Conservation (phyloP, 2,888 invertebrate genomes). For the Latrodectus elegans region DNA sequence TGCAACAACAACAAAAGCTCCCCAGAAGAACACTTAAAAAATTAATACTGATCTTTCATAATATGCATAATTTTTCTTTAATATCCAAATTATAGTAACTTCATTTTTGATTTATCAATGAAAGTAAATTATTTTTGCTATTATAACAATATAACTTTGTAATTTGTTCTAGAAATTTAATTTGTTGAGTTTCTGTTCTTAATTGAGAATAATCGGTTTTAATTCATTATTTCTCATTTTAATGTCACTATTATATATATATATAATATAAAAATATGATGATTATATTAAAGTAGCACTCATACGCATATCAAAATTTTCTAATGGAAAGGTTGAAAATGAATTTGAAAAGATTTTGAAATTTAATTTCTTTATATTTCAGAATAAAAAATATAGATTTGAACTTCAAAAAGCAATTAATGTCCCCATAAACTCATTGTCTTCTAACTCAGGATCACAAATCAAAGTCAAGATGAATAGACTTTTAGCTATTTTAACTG, state of each 20-base stretch:
- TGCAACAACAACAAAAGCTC: no score
- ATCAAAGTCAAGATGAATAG: constrained; percentile 85
- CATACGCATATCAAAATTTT: background rate
- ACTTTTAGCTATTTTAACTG: constrained; percentile 82
- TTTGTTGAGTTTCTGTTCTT: no score
- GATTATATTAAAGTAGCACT: background rate
- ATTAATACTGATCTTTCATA: no score
- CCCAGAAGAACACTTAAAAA: no score
- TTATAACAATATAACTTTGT: no score
- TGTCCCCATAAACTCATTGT: constrained; percentile 89
- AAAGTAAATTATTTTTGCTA: no score
- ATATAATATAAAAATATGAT: background rate
- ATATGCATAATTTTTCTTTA: no score
- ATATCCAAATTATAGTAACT: no score
- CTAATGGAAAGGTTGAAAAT: background rate
- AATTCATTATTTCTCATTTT: background rate
- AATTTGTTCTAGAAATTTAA: no score
- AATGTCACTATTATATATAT: background rate
- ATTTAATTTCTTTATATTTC: constrained; percentile 70
- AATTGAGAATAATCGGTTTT: no score
- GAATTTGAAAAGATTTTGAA: background rate
- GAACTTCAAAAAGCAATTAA: constrained; percentile 87
- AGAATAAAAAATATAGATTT: constrained; percentile 85
- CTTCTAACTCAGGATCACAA: constrained; percentile 84
- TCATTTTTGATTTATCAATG: no score